phyloP scores from a whole-genome alignment of 2,888 invertebrate species.

The Drosophila pegasa region DNA sequence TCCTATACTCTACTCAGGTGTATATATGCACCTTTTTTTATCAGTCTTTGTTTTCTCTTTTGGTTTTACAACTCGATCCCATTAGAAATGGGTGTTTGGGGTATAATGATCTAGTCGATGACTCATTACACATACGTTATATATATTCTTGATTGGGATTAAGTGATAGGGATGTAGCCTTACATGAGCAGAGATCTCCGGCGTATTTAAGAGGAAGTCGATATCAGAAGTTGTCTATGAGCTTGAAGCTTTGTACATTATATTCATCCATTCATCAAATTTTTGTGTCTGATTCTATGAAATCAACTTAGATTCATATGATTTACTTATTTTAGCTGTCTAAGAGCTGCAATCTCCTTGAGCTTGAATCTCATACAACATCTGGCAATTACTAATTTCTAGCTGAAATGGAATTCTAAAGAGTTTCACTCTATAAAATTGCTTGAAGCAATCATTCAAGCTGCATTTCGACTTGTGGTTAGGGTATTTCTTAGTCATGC shows the following conservation, averaged over 20 bases:
- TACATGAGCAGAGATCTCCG: too few relatives aligned
- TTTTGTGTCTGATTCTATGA: neutral
- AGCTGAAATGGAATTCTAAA: neutral
- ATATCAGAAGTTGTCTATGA: neutral
- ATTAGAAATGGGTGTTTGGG: neutral
- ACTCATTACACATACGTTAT: neutral
- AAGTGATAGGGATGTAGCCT: too few relatives aligned
- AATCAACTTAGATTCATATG: neutral
- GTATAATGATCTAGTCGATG: neutral
- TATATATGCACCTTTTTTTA: neutral
- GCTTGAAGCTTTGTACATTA: neutral
- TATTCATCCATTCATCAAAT: neutral
- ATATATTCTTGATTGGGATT: neutral
- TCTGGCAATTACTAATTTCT: too few relatives aligned
- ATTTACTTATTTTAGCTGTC: too few relatives aligned
- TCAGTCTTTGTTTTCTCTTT: neutral
- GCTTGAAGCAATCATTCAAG: neutral
- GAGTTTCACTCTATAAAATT: neutral
- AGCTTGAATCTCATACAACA: too few relatives aligned
- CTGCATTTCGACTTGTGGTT: neutral
- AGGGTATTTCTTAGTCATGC: constrained; percentile 1
- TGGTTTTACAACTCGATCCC: neutral
- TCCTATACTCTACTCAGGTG: constrained; percentile 13
- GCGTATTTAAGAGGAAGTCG: too few relatives aligned
- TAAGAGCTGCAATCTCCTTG: too few relatives aligned